Base-by-base conservation (phyloP, 2,113 vertebrate species). In the Galemys pyrenaicus region DNA sequence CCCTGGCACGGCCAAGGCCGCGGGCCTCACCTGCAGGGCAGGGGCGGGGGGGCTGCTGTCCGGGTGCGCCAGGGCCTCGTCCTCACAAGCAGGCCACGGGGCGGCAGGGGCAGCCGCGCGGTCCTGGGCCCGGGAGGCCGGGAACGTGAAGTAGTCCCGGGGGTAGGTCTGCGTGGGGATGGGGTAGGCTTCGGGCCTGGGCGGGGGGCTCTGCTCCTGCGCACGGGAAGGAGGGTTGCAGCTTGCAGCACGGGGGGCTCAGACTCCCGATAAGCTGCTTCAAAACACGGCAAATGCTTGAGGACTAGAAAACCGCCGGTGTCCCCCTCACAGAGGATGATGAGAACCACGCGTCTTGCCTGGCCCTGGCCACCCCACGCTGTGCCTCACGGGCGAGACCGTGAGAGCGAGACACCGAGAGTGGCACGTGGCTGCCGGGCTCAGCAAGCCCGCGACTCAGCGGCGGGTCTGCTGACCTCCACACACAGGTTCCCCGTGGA, bases 401-500 rank as follows among this genome's bases (percentile, higher is more conserved):
- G 9, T 9, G 44, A 9, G 9, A 9, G 9, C 44, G 44, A 5
- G 44, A 44, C 44, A 9, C 44, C 44, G 44, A 44, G 44, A 44
- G 9, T 44, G 5, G 44, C 44, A 9, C 28, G 64, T 65, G 64
- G 13, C 3, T 9, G n/a, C n/a, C n/a, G n/a, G n/a, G n/a, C n/a
- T n/a, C n/a, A n/a, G n/a, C n/a, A n/a, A n/a, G n/a, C n/a, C n/a
- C n/a, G n/a, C n/a, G n/a, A n/a, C n/a, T n/a, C n/a, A n/a, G n/a
- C n/a, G n/a, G n/a, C n/a, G n/a, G n/a, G n/a, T 71, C 13, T 35
- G 96, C 99, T 98, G 94, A 99, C 99, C 97, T 99, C 99, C 49
- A 99, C 98, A 94, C 99, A 99, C 93, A 99, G 99, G 98, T 99
- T 99, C 82, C 99, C 99, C 4, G 99, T 99, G 92, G 99, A 99